Percentiles rank a stretch among this genome's conserved stretches.
Evolutionary conservation across 2,797 vertebrate species (phyloP).

Genomic region (Argya squamiceps): DNA sequence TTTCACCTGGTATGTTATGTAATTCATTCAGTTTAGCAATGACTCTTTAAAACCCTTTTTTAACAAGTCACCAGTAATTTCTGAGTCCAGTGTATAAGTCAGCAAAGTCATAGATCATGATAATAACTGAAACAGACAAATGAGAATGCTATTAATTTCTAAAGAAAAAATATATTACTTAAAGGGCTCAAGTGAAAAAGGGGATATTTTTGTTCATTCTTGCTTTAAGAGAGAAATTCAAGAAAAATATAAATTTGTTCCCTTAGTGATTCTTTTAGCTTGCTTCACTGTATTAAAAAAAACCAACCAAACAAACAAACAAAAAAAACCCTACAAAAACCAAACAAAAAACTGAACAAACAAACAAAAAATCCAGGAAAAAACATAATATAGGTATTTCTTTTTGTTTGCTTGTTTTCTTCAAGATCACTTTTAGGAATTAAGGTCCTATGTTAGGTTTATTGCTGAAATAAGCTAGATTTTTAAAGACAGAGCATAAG

Average conservation of each 20-base stretch:
- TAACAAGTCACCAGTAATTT: neutral
- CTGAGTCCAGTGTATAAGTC: neutral
- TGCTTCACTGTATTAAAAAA: neutral
- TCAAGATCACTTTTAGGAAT: neutral
- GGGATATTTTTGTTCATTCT: neutral
- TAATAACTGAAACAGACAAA: neutral
- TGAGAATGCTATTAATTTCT: neutral
- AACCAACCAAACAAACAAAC: neutral
- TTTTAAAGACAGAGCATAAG: neutral
- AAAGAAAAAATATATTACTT: neutral
- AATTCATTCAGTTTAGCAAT: neutral
- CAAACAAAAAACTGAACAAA: neutral
- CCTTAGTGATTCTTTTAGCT: neutral
- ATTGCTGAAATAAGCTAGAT: neutral
- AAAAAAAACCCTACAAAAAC: rapidly evolving
- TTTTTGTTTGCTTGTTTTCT: neutral
- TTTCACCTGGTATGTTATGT: neutral
- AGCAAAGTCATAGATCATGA: neutral
- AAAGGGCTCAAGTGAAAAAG: neutral
- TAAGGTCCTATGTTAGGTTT: neutral
- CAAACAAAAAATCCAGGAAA: neutral
- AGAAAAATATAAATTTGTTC: neutral
- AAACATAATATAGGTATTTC: rapidly evolving
- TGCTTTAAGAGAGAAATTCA: neutral
- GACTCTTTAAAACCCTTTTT: neutral